phyloP scores from a whole-genome alignment of 37 sponge, comb jelly and placozoan genomes.

The Geodia barretti region DNA sequence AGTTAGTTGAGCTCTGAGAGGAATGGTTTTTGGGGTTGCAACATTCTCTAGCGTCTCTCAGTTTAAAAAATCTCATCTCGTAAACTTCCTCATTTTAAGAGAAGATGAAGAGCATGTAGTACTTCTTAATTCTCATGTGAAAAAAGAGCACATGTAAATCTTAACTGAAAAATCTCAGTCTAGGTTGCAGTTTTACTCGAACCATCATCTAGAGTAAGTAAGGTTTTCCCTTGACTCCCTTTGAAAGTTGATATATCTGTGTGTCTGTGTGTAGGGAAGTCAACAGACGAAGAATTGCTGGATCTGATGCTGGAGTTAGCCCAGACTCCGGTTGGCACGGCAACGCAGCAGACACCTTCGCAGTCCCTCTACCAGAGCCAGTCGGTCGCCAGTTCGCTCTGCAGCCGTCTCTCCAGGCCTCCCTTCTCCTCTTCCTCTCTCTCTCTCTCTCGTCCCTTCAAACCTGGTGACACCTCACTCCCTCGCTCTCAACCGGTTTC shows the following conservation, averaged over 20 bases:
- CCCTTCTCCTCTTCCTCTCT: background rate
- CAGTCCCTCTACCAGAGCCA: conserved; percentile 3
- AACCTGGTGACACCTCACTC: background rate
- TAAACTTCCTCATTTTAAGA: too few species aligned
- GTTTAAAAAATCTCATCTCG: too few species aligned
- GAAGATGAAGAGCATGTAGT: too few species aligned
- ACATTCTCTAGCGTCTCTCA: too few species aligned
- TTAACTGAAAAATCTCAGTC: background rate
- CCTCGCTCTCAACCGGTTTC: background rate
- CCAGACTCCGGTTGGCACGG: conserved; percentile 9
- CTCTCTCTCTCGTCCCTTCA: background rate
- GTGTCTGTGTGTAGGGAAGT: conserved; percentile 6
- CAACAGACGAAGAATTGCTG: conserved; percentile 35
- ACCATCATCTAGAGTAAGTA: too few species aligned
- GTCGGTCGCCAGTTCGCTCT: background rate
- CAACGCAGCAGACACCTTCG: background rate
- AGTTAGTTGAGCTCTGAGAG: too few species aligned
- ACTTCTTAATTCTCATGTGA: too few species aligned
- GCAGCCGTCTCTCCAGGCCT: background rate
- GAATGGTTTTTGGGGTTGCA: too few species aligned
- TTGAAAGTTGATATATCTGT: too few species aligned
- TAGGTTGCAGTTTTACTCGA: background rate
- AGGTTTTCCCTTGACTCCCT: too few species aligned
- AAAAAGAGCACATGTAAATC: too few species aligned
- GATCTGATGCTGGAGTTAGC: conserved; percentile 37